Evolutionary conservation across 2,797 vertebrate species (phyloP), one percentile per base, ranked within the genome.

Genomic region (Gobio occitaniae): DNA sequence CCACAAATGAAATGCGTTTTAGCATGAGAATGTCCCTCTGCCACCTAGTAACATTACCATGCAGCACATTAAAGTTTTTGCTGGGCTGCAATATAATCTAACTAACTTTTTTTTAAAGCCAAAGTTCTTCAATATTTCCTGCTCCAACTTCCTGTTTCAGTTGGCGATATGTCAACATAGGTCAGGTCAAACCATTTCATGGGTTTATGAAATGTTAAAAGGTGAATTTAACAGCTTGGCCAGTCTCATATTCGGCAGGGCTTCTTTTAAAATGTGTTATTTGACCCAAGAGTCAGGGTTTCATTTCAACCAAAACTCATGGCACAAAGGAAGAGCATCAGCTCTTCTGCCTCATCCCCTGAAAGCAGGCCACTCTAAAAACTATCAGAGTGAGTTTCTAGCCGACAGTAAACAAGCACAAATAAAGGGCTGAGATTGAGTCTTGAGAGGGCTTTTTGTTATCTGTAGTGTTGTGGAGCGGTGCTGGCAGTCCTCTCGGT

Each of bases 401-500:
- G 83, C 44, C 9, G 44, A 65, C 77, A 80, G 77, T 72, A 85
- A 85, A 85, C 77, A 85, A 85, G 84, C 69, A 25, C 77, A 74
- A 85, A 85, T 80, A 80, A 84, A 85, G 69, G 44, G 47, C 47
- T 61, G 84, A 80, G 84, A 85, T 85, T 85, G 84, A 85, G 77
- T 85, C 84, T 85, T 85, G 84, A 85, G 84, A 85, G 47, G 84
- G 77, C 77, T 80, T 80, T 85, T 79, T 80, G 77, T 85, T 85
- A 85, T 85, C 56, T 72, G 83, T 61, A 74, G 80, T 82, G 80
- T 74, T 50, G 69, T 71, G 48, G 79, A 56, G 66, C 50, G 2
- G 79, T 1, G 15, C 65, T 84, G 83, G 66, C 65, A 84, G 38
- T 76, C 66, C 56, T 74, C 56, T n/a, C 11, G 7, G 47, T 65